A percentile compares a stretch with the other conserved stretches of the same genome.
phyloP scores from a whole-genome alignment of 2,797 vertebrate species.

The Cottoperca gobio region DNA sequence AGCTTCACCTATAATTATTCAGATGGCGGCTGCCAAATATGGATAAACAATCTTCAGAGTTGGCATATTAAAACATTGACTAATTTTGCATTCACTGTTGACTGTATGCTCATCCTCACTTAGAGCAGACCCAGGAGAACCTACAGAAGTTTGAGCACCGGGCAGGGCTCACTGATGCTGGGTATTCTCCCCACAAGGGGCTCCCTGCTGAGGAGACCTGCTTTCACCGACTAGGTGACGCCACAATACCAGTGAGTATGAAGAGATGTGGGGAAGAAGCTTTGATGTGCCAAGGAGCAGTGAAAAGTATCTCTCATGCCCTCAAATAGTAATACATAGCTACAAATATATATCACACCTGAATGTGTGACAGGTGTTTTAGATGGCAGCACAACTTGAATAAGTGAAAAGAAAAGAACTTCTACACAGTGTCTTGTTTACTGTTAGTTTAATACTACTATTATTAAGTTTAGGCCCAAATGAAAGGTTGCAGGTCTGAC shows the following conservation, averaged over 20 bases:
- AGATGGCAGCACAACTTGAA: background rate
- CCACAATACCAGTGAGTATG: slow-evolving; percentile 89
- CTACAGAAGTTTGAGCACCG: slow-evolving; percentile 95
- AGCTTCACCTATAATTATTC: slow-evolving; percentile 1
- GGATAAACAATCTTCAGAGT: slow-evolving; percentile 2
- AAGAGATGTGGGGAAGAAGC: slow-evolving; percentile 1
- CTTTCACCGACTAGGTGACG: slow-evolving; percentile 90
- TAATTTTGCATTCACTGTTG: slow-evolving; percentile 9
- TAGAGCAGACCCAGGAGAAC: slow-evolving; percentile 94
- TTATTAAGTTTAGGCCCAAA: background rate
- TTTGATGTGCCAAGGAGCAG: background rate
- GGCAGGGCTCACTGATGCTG: slow-evolving; percentile 92
- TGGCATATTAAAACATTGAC: background rate
- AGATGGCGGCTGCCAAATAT: background rate
- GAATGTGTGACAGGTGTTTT: background rate
- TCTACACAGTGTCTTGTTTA: background rate
- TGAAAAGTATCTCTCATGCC: background rate
- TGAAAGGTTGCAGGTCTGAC: background rate
- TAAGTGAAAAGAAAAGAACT: background rate
- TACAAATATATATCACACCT: background rate
- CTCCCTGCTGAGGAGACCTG: slow-evolving; percentile 92
- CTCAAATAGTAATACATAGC: background rate
- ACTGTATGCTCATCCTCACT: slow-evolving; percentile 50
- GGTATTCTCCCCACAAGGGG: slow-evolving; percentile 94
- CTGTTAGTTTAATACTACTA: background rate